A percentile compares a stretch with the other conserved stretches of the same genome.
phyloP scores from a whole-genome alignment of 2,888 invertebrate genomes.

The Leptinotarsa tumamoca region DNA sequence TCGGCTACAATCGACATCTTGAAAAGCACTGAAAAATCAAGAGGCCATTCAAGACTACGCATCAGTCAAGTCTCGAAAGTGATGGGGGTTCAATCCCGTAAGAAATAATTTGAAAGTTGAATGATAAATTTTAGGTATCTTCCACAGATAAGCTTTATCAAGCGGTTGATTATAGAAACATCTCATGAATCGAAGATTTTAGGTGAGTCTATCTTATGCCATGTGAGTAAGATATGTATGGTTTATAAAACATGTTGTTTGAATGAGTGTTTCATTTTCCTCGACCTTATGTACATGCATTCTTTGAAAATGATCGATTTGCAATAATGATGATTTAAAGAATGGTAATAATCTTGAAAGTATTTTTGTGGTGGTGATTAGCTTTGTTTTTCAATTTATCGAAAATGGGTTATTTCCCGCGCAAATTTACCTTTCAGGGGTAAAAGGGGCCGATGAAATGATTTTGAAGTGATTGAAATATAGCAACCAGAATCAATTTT shows the following conservation, averaged over 20 bases:
- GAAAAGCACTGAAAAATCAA: constrained; percentile 39
- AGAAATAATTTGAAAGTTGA: constrained; percentile 3
- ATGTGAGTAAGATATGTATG: constrained; percentile 13
- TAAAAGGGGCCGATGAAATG: too few relatives aligned
- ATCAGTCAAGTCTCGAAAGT: constrained; percentile 21
- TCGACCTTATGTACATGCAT: not conserved
- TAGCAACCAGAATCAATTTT: too few relatives aligned
- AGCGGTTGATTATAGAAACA: not conserved
- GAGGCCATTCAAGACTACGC: constrained; percentile 31
- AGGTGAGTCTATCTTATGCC: constrained; percentile 17
- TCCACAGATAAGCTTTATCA: constrained; percentile 2
- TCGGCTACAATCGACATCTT: constrained; percentile 48
- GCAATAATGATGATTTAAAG: too few relatives aligned
- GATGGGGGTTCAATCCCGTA: constrained; percentile 15
- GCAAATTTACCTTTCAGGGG: too few relatives aligned
- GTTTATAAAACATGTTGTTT: constrained; percentile 9
- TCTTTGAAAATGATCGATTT: too few relatives aligned
- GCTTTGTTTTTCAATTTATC: too few relatives aligned
- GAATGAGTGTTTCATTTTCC: constrained; percentile 12
- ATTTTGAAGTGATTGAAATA: too few relatives aligned
- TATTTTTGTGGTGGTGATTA: too few relatives aligned
- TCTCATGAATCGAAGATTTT: constrained; percentile 7
- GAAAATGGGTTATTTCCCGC: too few relatives aligned
- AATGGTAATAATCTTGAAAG: too few relatives aligned
- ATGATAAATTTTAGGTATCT: constrained; percentile 19